Evolutionary conservation across 2,888 invertebrate genomes (phyloP), one percentile per base, ranked within the genome.

Genomic region (Alitta virens): DNA sequence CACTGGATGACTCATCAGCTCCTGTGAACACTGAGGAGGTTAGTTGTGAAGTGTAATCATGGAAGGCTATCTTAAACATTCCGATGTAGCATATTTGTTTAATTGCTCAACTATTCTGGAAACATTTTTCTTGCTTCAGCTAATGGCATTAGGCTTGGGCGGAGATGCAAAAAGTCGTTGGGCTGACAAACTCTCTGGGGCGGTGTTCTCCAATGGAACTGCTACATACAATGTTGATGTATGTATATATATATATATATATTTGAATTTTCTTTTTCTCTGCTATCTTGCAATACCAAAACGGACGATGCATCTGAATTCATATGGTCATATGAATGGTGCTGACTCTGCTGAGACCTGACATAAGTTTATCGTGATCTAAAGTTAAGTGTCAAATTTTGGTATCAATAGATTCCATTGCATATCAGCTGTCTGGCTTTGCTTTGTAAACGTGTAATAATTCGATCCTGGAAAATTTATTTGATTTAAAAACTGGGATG

Each of bases 101-200:
- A 49, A 23, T 23, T 16, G 3, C 52, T 14, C 25, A 16, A 23
- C 52, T 5, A 16, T 21, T 16, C n/a, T n/a, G n/a, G n/a, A n/a
- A n/a, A n/a, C n/a, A n/a, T n/a, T n/a, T n/a, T n/a, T n/a, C n/a
- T n/a, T 63, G 42, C 68, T 70, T 18, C 65, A 80, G 77, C 68
- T 83, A 2, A 76, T 81, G 2, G 74, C 78, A 61, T 42, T 79
- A 12, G 77, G 81, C 0, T 66, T 86, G 50, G 78, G 81, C 62
- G 87, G 86, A 0, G 84, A 86, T 71, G 81, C 83, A 26, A 79
- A 79, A 18, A 85, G 85, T 60, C 83, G 85, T 33, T 88, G 87
- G 87, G 85, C 84, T 46, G 88, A 88, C 76, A 87, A 87, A 70
- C 84, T 85, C 50, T 78, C 78, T 3, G 69, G 83, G 21, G 72